phyloP scores from a whole-genome alignment of 2,888 invertebrate species.

The Malthinus flaveolus region DNA sequence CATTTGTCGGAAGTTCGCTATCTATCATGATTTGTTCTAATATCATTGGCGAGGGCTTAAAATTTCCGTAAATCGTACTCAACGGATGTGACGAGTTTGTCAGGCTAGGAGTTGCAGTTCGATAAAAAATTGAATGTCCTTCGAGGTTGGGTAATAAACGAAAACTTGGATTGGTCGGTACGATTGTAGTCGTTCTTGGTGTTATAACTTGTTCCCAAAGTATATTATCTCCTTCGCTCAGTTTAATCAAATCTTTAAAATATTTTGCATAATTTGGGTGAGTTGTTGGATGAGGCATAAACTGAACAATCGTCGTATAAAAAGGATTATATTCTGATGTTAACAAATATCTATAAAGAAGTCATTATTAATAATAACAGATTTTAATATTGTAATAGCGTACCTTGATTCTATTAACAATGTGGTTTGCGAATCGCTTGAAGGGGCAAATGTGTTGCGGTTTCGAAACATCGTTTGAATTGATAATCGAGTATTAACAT shows the following conservation, averaged over 20 bases:
- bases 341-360: neutral
- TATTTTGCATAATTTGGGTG: neutral
- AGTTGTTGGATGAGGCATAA: neutral
- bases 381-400: neutral
- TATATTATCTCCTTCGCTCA: neutral
- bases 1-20: no score
- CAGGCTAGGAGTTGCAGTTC: neutral
- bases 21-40: no score
- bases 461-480: neutral
- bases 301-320: neutral
- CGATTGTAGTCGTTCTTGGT: neutral
- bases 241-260: neutral
- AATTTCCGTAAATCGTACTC: neutral
- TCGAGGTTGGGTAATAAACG: neutral
- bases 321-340: neutral
- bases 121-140: neutral
- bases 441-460: neutral
- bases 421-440: neutral
- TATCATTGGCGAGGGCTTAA: neutral
- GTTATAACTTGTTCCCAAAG: neutral
- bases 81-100: neutral
- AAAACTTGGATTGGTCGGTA: neutral
- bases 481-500: neutral
- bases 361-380: neutral
- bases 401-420: constrained; percentile 4